A percentile compares a stretch with the other conserved stretches of the same genome.
Conservation (phyloP, 2,888 invertebrate species). For the Andrena flavipes region DNA sequence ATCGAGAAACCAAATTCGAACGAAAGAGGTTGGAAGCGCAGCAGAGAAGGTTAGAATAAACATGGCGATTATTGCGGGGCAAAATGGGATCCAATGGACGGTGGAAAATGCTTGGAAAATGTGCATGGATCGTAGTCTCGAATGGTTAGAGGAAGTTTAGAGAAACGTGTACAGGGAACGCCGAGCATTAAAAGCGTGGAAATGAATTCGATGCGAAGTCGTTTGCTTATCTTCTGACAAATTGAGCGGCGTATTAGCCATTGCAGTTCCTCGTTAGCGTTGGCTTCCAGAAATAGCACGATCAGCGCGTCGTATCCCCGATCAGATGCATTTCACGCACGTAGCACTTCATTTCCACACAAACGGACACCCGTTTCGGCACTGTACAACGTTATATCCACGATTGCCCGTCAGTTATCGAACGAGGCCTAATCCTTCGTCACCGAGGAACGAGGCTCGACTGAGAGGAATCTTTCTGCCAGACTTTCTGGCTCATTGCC, state of each 20-base stretch:
- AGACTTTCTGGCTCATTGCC: conserved; percentile 70
- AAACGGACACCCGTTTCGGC: conserved; percentile 2
- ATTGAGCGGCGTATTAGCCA: conserved; percentile 58
- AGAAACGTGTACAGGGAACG: not conserved
- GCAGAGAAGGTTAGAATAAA: conserved; percentile 6
- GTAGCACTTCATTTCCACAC: conserved; percentile 27
- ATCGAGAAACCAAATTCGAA: no score
- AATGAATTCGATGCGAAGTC: not conserved
- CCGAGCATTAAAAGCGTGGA: not conserved
- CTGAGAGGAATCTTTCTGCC: conserved; percentile 67
- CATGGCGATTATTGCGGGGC: conserved; percentile 17
- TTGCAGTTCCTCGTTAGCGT: conserved; percentile 20
- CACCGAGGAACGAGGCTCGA: conserved; percentile 58
- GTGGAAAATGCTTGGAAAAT: not conserved
- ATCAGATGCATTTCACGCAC: not conserved
- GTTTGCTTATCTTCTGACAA: conserved; percentile 67
- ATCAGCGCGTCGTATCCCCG: conserved; percentile 20
- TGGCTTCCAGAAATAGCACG: conserved; percentile 31
- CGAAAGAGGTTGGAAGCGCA: not conserved
- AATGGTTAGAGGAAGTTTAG: not conserved
- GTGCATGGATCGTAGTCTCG: not conserved
- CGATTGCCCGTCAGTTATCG: conserved; percentile 25
- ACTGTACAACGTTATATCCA: not conserved
- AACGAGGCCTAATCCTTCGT: conserved; percentile 51
- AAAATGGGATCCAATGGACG: not conserved